These are phyloP conservation scores for Synergus umbraculus DNA, from an alignment of 2,888 invertebrate species.

Conservation along the genomic window DNA sequence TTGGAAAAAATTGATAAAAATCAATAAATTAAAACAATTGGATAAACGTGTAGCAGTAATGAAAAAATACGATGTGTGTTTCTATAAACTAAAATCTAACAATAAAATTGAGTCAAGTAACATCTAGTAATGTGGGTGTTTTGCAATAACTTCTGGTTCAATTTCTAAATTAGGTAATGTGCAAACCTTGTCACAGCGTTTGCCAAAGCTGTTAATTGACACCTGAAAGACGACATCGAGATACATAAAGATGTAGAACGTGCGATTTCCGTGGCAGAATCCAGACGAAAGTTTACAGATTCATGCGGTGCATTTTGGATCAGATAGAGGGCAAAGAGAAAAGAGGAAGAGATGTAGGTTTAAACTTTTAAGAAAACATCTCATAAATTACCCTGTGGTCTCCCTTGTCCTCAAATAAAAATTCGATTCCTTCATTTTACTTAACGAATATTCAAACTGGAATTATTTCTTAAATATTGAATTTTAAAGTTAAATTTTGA, in stretches of 20 bases:
- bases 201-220: constrained; percentile 32
- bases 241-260: constrained; percentile 19
- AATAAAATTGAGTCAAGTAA: neutral
- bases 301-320: constrained; percentile 36
- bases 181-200: constrained; percentile 34
- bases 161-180: constrained; percentile 16
- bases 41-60: no score
- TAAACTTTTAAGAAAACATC: neutral
- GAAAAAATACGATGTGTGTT: no score
- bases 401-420: neutral
- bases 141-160: constrained; percentile 43
- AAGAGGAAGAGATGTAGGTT: neutral
- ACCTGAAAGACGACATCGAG: constrained; percentile 39
- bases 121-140: constrained; percentile 41
- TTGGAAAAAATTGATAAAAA: no score
- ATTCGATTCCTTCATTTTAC: neutral
- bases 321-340: neutral
- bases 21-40: no score
- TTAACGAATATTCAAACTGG: neutral
- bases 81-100: no score
- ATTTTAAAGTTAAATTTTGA: no score
- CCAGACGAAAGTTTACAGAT: neutral
- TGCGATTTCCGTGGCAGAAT: constrained; percentile 20
- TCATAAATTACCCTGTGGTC: neutral
- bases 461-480: no score